These are phyloP conservation scores for Tetragonisca angustula DNA, from an alignment of 2,888 invertebrate species.

Conservation along the genomic window DNA sequence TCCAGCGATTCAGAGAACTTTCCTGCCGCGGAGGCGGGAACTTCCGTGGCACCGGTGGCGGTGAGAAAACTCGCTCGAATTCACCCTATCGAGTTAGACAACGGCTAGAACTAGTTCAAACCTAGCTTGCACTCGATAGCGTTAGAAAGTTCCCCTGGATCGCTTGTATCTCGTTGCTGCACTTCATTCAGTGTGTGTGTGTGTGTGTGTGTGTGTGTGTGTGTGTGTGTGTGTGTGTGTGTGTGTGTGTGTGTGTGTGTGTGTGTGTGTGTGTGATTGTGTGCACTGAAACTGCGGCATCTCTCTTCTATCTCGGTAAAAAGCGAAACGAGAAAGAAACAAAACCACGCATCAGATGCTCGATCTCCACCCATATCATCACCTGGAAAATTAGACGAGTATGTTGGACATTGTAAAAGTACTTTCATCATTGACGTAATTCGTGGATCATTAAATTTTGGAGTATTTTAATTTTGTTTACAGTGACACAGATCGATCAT, in stretches of 20 bases:
- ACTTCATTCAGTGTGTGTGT: background rate
- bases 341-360: background rate
- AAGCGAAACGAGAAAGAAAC: too few relatives aligned
- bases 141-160: conserved; percentile 34
- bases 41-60: conserved; percentile 21
- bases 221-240: background rate
- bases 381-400: background rate
- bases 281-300: background rate
- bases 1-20: conserved; percentile 26
- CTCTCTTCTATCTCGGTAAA: background rate
- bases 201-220: background rate
- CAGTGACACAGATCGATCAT: too few relatives aligned
- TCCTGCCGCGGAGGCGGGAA: conserved; percentile 8
- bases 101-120: conserved; percentile 46
- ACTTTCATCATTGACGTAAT: too few relatives aligned
- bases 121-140: conserved; percentile 41
- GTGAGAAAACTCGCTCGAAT: conserved; percentile 36
- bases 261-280: too few relatives aligned
- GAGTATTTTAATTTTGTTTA: too few relatives aligned
- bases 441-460: too few relatives aligned
- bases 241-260: background rate
- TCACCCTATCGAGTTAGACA: conserved; percentile 39
- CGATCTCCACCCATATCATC: background rate
- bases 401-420: too few relatives aligned
- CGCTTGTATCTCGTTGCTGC: conserved; percentile 24